Conservation (phyloP, 2,888 invertebrate genomes). For the Brassicogethes aeneus region DNA sequence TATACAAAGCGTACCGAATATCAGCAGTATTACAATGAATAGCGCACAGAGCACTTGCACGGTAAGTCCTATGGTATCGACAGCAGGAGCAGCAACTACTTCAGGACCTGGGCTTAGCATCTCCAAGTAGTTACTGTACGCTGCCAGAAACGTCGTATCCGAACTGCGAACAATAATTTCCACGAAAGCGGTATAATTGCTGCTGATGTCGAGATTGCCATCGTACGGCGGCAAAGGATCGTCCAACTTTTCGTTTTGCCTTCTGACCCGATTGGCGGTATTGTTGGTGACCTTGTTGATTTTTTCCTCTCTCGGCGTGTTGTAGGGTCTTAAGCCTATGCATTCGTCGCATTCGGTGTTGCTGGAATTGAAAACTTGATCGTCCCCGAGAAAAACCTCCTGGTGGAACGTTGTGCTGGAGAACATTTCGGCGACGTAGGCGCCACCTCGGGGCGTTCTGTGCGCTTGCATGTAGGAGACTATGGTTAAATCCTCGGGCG, state of each 20-base stretch:
- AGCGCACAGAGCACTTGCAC: conserved; percentile 61
- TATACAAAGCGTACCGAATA: conserved; percentile 54
- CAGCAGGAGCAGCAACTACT: conserved; percentile 37
- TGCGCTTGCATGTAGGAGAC: conserved; percentile 68
- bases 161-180: conserved; percentile 60
- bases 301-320: conserved; percentile 29
- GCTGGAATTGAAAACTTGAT: conserved; percentile 37
- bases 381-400: conserved; percentile 69
- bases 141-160: conserved; percentile 41
- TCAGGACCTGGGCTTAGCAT: conserved; percentile 62
- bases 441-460: conserved; percentile 57
- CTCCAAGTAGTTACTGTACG: conserved; percentile 69
- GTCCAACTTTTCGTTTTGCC: conserved; percentile 26
- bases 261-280: conserved; percentile 28
- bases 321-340: conserved; percentile 43
- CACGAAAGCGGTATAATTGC: conserved; percentile 79
- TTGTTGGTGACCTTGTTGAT: conserved; percentile 18
- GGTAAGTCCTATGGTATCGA: conserved; percentile 49
- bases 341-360: conserved; percentile 42
- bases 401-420: conserved; percentile 56
- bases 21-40: conserved; percentile 51
- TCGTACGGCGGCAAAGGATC: conserved; percentile 50
- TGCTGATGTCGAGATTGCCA: conserved; percentile 63
- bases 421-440: conserved; percentile 80
- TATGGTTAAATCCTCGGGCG: conserved; percentile 60